A percentile compares a stretch with the other conserved stretches of the same genome.
Conservation (phyloP, 1,140 invertebrate genomes). For the Lerema accius region DNA sequence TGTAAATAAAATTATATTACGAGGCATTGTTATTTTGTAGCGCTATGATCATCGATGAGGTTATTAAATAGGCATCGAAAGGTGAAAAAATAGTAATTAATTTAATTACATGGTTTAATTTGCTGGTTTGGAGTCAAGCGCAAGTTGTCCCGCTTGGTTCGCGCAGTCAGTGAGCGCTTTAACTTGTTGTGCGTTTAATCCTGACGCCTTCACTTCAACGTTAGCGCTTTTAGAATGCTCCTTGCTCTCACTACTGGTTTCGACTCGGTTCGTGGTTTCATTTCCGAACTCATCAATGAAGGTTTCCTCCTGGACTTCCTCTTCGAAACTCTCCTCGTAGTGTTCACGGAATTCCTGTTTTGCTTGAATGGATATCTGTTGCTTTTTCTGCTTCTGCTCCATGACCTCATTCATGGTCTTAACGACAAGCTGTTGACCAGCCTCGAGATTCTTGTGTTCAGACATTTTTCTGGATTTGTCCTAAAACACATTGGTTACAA, state of each 20-base stretch:
- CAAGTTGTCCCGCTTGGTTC: slow-evolving; percentile 75
- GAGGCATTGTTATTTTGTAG: no score
- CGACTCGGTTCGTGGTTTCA: slow-evolving; percentile 71
- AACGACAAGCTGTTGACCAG: slow-evolving; percentile 74
- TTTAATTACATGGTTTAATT: slow-evolving; percentile 70
- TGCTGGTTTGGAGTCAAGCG: slow-evolving; percentile 73
- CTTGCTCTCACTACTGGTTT: slow-evolving; percentile 77
- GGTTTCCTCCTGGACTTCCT: slow-evolving; percentile 79
- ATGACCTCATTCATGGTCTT: slow-evolving; percentile 78
- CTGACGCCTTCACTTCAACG: slow-evolving; percentile 77
- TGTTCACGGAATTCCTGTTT: slow-evolving; percentile 78
- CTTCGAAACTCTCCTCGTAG: slow-evolving; percentile 77
- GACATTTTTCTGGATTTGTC: slow-evolving; percentile 57
- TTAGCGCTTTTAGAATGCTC: slow-evolving; percentile 79
- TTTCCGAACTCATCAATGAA: slow-evolving; percentile 78
- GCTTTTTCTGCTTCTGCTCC: slow-evolving; percentile 69
- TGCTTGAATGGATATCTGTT: slow-evolving; percentile 74
- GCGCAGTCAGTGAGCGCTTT: slow-evolving; percentile 80
- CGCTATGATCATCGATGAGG: not conserved
- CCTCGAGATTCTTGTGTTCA: slow-evolving; percentile 71
- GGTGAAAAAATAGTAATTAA: slow-evolving; percentile 29
- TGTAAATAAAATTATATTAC: no score
- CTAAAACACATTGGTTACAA: slow-evolving; percentile 20
- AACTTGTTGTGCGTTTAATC: slow-evolving; percentile 75
- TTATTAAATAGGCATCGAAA: not conserved